Conservation (phyloP, 2,113 vertebrate genomes). For the Mormyrus lacerda region DNA sequence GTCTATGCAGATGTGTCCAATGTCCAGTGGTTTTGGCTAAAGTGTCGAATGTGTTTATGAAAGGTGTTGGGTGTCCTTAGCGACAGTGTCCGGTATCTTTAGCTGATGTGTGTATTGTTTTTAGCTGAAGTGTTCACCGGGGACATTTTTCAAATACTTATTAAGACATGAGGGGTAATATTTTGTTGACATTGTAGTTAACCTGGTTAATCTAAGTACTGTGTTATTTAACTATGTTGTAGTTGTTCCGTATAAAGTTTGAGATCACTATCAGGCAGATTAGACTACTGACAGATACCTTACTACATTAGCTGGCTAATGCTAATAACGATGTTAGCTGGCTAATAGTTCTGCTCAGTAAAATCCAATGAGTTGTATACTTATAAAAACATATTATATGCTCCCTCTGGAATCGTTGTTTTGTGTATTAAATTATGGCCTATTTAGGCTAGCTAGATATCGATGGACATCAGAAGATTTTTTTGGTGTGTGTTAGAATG, state of each 20-base stretch:
- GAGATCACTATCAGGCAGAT: too few species aligned
- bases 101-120: neutral
- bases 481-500: neutral
- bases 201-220: too few species aligned
- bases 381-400: neutral
- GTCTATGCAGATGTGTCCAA: slow-evolving; percentile 35
- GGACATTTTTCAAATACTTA: neutral
- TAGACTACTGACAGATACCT: too few species aligned
- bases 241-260: too few species aligned
- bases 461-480: neutral
- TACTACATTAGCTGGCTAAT: too few species aligned
- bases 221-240: too few species aligned
- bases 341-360: too few species aligned
- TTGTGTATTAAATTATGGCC: neutral
- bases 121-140: slow-evolving; percentile 31
- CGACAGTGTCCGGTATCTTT: neutral
- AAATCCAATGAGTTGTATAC: neutral
- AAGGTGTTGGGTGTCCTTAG: neutral
- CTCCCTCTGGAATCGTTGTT: neutral
- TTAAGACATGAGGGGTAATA: too few species aligned
- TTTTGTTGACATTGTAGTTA: too few species aligned
- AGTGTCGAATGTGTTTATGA: too few species aligned
- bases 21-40: slow-evolving; percentile 12
- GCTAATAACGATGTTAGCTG: too few species aligned
- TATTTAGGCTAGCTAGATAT: neutral